Conservation (phyloP, 2,113 vertebrate species). For the Sclerurus mexicanus region DNA sequence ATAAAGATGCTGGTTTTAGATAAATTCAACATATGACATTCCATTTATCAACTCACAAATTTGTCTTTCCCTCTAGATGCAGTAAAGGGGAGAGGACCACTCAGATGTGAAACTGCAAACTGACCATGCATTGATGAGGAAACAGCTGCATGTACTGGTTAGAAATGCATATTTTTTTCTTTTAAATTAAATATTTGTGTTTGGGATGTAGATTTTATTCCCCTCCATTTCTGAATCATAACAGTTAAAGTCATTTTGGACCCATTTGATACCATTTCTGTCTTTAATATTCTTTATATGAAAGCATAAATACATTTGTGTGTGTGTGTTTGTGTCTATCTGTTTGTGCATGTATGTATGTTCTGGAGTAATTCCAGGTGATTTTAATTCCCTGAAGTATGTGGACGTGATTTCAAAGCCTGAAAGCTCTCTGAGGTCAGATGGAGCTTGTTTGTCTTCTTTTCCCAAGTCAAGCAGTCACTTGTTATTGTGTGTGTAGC, state of each 20-base stretch:
- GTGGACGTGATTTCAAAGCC: neutral
- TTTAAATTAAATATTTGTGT: neutral
- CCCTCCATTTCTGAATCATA: neutral
- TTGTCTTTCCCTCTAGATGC: constrained; percentile 41
- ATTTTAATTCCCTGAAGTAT: neutral
- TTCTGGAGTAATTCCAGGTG: neutral
- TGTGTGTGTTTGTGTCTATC: neutral
- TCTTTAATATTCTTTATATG: neutral
- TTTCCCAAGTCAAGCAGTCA: neutral
- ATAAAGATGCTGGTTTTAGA: neutral
- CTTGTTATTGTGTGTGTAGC: neutral
- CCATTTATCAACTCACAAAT: neutral
- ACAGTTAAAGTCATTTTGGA: neutral
- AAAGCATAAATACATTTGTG: neutral
- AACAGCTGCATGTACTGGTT: constrained; percentile 24
- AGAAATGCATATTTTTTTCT: neutral
- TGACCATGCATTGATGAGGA: neutral
- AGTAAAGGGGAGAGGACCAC: neutral
- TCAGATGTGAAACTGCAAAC: neutral
- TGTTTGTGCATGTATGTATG: neutral
- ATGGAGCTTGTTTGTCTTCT: neutral
- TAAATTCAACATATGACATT: neutral
- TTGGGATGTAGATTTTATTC: neutral
- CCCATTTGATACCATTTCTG: neutral
- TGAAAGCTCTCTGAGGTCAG: neutral